Percentiles rank a stretch among this genome's conserved stretches.
Conservation (phyloP, 53 echinoderm and acorn worm genomes). For the Patiria pectinifera region DNA sequence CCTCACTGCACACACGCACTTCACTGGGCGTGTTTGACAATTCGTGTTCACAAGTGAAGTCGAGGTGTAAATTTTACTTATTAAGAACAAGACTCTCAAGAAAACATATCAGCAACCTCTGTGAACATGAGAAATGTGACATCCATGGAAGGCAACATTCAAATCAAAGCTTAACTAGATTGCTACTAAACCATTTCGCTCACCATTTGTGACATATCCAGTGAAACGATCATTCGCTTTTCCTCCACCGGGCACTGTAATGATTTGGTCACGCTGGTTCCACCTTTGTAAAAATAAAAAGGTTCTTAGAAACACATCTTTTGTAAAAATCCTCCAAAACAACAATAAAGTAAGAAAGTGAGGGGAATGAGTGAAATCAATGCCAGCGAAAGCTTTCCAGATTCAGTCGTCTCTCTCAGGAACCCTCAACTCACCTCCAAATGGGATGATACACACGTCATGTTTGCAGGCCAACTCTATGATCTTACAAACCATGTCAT, state of each 20-base stretch:
- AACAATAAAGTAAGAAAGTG: no score
- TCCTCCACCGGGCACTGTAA: constrained; percentile 91
- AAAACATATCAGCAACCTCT: no score
- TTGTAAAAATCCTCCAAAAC: background rate
- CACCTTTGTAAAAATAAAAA: constrained; percentile 66
- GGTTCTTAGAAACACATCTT: background rate
- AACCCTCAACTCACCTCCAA: constrained; percentile 84
- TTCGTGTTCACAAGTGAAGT: no score
- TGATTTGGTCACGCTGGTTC: constrained; percentile 93
- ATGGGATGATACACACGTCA: constrained; percentile 94
- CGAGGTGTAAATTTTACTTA: no score
- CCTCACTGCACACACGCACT: no score
- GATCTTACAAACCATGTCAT: constrained; percentile 88
- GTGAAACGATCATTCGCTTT: constrained; percentile 92
- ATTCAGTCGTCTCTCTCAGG: background rate
- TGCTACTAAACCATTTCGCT: background rate
- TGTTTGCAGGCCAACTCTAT: constrained; percentile 83
- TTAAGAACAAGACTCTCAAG: no score
- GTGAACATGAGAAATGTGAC: no score
- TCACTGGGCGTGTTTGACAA: no score
- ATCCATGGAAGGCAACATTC: no score
- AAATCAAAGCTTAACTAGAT: background rate
- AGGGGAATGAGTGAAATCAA: no score
- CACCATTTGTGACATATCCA: constrained; percentile 99
- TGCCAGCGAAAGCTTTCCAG: background rate